Evolutionary conservation across 2,797 vertebrate species (phyloP), one percentile per base, ranked within the genome.

Genomic region (Alosa sapidissima): DNA sequence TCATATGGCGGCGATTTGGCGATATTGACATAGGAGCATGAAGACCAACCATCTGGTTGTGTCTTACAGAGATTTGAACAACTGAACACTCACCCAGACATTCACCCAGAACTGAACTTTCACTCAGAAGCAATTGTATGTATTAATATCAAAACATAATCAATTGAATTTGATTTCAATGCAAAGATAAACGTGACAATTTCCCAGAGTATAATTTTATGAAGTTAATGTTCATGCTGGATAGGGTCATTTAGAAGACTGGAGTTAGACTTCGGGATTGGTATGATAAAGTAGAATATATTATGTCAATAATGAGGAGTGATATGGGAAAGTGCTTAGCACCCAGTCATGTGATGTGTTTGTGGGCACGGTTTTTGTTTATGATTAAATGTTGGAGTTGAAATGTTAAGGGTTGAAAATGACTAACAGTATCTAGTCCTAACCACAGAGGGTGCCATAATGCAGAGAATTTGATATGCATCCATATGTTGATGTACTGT

Each of bases 361-460:
- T 19, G 16, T 58, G 2, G 19, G 49, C 49, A 28, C 1, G 1
- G 60, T 41, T 4, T 8, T 65, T 3, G 24, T 65, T 65, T 28
- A 65, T 62, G 24, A 68, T 3, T 4, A 36, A 75, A 41, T 75
- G 33, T 45, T 75, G 54, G 54, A 6, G 2, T 55, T 55, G 16
- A 19, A 16, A 55, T 45, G 16, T 2, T 41, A 45, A 36, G 7
- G 2, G 1, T 47, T 47, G 16, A 6, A 47, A 47, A 45, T 41
- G 68, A 45, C 41, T 47, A 47, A 78, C 72, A 78, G 72, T 78
- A 47, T 78, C 41, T 45, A 47, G 72, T 45, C 72, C 41, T 78
- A 45, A 78, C 72, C 72, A 78, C 72, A 78, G 72, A 78, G 72
- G 72, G 72, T 78, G 72, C 72, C 72, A 78, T 21, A 78, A 78